Conservation (phyloP, 2,888 invertebrate genomes). For the Acronicta psi region DNA sequence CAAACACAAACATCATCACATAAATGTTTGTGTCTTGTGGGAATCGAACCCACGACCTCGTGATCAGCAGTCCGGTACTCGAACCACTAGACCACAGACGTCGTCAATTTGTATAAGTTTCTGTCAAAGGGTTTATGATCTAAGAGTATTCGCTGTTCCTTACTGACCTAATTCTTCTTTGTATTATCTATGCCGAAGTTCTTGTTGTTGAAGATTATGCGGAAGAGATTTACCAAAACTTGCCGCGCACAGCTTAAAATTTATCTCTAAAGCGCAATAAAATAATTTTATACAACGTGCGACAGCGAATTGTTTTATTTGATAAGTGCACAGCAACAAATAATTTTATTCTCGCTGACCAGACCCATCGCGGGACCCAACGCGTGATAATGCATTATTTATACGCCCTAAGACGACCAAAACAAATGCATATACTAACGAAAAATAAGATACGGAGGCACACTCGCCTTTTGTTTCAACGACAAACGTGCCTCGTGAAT, state of each 20-base stretch:
- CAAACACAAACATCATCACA: too few relatives aligned
- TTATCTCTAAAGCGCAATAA: conserved; percentile 43
- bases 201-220: conserved; percentile 3
- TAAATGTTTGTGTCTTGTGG: too few relatives aligned
- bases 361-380: conserved; percentile 69
- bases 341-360: conserved; percentile 79
- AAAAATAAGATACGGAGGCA: conserved; percentile 81
- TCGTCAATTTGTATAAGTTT: neutral
- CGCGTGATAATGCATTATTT: conserved; percentile 89
- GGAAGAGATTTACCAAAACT: conserved; percentile 18
- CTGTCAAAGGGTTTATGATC: neutral
- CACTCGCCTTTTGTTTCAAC: conserved; percentile 78
- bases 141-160: neutral
- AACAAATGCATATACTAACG: conserved; percentile 86
- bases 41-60: too few relatives aligned
- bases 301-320: conserved; percentile 62
- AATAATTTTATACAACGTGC: conserved; percentile 48
- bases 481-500: conserved; percentile 84
- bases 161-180: conserved; percentile 17
- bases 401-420: conserved; percentile 85
- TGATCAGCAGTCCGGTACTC: too few relatives aligned
- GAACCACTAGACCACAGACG: too few relatives aligned
- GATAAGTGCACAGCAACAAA: conserved; percentile 73
- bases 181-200: conserved; percentile 2
- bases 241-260: conserved; percentile 17